A percentile compares a stretch with the other conserved stretches of the same genome.
Evolutionary conservation across 2,113 vertebrate genomes (phyloP).

Genomic region (Seriola dumerili): DNA sequence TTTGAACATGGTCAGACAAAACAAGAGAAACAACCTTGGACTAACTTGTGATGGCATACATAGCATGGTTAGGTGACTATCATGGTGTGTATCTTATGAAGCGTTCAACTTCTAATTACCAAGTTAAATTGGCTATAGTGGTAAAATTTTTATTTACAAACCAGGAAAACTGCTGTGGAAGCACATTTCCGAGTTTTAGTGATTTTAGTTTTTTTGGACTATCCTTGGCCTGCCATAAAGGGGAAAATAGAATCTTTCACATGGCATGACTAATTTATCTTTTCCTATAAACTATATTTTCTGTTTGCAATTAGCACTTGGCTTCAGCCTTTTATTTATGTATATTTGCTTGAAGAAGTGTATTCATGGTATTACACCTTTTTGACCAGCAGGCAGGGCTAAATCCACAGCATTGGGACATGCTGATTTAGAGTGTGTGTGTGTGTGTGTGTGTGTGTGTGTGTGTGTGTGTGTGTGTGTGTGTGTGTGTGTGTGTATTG

Average conservation of each 20-base stretch:
- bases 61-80: neutral
- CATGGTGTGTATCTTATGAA: neutral
- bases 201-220: slow-evolving; percentile 1
- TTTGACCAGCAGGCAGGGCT: slow-evolving; percentile 84
- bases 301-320: slow-evolving; percentile 44
- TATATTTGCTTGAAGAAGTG: neutral
- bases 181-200: slow-evolving; percentile 24
- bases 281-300: slow-evolving; percentile 37
- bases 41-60: neutral
- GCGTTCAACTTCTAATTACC: neutral
- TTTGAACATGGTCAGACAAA: neutral
- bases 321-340: slow-evolving; percentile 25
- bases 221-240: slow-evolving; percentile 17
- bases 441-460: slow-evolving; percentile 14
- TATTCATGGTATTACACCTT: neutral
- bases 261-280: slow-evolving; percentile 44
- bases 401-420: slow-evolving; percentile 53
- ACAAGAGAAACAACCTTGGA: neutral
- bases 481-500: neutral
- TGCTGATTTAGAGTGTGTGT: slow-evolving; percentile 23
- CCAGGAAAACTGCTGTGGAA: neutral
- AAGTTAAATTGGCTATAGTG: slow-evolving; percentile 2
- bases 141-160: slow-evolving; percentile 21
- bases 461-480: slow-evolving; percentile 22
- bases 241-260: slow-evolving; percentile 45